phyloP scores from a whole-genome alignment of 2,888 invertebrate species.

The Urechis unicinctus region DNA sequence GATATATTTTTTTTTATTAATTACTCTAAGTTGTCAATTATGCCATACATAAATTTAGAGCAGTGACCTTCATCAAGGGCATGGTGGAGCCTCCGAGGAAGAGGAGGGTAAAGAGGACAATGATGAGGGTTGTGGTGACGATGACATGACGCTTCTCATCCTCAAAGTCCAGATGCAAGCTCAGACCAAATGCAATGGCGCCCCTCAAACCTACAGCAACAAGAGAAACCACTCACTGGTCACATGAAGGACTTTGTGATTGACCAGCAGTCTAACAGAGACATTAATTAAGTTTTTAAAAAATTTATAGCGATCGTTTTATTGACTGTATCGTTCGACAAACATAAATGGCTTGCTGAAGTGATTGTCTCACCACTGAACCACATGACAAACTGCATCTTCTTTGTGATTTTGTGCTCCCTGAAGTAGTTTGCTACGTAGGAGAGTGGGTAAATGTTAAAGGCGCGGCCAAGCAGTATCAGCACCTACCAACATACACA shows the following conservation, averaged over 20 bases:
- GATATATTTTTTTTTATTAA: no score
- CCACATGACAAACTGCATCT: slow-evolving; percentile 99
- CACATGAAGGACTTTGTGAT: no score
- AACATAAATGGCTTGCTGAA: no score
- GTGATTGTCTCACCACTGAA: slow-evolving; percentile 72
- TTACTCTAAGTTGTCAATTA: no score
- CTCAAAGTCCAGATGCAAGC: slow-evolving; percentile 75
- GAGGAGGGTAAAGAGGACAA: slow-evolving; percentile 90
- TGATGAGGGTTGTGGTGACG: slow-evolving; percentile 95
- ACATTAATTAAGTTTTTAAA: no score
- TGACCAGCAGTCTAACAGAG: no score
- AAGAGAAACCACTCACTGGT: no score
- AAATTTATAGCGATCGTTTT: no score
- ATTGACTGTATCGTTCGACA: no score
- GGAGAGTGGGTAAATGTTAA: slow-evolving; percentile 93
- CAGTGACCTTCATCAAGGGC: slow-evolving; percentile 80
- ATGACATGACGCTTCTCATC: slow-evolving; percentile 87
- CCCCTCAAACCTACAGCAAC: slow-evolving; percentile 70
- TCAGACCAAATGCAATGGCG: slow-evolving; percentile 95
- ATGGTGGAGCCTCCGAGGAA: slow-evolving; percentile 95
- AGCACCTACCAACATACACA: slow-evolving; percentile 23
- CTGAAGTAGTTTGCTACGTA: slow-evolving; percentile 90
- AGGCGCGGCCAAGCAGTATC: slow-evolving; percentile 77
- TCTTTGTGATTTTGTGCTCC: slow-evolving; percentile 93
- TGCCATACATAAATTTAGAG: no score